Evolutionary conservation across 2,797 vertebrate species (phyloP), one percentile per base, ranked within the genome.

Genomic region (Steatocranus sp.): DNA sequence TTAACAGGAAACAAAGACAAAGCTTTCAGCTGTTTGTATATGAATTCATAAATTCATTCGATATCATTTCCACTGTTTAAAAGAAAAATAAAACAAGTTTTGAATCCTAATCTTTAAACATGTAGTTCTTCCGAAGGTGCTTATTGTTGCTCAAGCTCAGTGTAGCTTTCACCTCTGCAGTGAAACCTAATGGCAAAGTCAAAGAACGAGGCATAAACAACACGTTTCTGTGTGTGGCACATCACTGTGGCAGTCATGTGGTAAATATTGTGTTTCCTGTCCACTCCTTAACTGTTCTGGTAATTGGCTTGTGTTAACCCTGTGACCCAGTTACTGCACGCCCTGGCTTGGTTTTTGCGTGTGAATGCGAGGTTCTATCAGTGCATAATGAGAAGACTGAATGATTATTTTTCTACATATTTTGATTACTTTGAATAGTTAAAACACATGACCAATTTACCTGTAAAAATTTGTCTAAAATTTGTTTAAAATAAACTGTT

Each of bases 261-360:
- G 93, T 96, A 96, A 96, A 96, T 96, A 96, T 95, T 95, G 95
- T 95, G 93, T 93, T 96, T 96, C 94, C 95, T 95, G 94, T 96
- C 95, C 95, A 94, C 95, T 96, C 93, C 94, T 94, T 95, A 96
- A 96, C 95, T 95, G 93, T 95, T 96, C 95, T 94, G 93, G 93
- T 96, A 96, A 96, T 96, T 96, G 95, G 90, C 95, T 96, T 96
- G 95, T 95, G 94, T 95, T 96, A 96, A 96, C 95, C 95, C 87
- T 90, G 58, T 96, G 95, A 96, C 95, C 96, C 78, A 90, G 78
- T 94, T 91, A 95, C 90, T 94, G 83, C 85, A 88, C 86, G 78
- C 63, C 75, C 53, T 80, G 82, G 76, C 74, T 83, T 82, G 70
- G 38, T 43, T 51, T 83, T 75, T 53, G 80, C 70, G 14, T 75